Evolutionary conservation across 2,797 vertebrate genomes (phyloP), one percentile per base, ranked within the genome.

Genomic region (Channallabes apus): DNA sequence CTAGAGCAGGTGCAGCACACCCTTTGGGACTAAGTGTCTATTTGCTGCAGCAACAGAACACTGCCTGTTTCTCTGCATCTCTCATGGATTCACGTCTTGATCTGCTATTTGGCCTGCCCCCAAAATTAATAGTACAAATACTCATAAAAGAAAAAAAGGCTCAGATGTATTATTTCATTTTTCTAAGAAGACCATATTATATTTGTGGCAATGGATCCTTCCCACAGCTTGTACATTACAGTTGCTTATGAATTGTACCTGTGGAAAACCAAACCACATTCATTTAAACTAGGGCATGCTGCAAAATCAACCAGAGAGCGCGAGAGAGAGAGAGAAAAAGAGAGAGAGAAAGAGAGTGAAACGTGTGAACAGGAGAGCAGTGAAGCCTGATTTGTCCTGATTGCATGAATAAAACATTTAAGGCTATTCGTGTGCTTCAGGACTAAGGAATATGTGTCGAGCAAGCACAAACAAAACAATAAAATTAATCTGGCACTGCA

Each of bases 391-490:
- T 93, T 93, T 88, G 91, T 88, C 20, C 83, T 86, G 88, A 89
- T 86, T 88, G 2, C 87, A 94, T 94, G 92, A 95, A 95, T 95
- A 95, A 95, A 95, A 94, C 93, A 95, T 96, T 91, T 85, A 64
- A 87, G 87, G 90, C 94, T 94, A 93, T 94, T 90, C 92, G 94
- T 92, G 93, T 94, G 92, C 93, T 83, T 17, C 35, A 75, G 85
- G 82, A 65, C 29, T 8, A 69, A 93, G 94, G 90, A 87, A 87
- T 91, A 84, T 90, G 89, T 89, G 89, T 94, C 88, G 91, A 93
- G 91, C 91, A 94, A 93, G 92, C 89, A 89, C 85, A 94, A 94
- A 91, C 92, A 85, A 89, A 85, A 82, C 82, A 88, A 84, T 75
- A 78, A 86, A 83, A 84, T 20, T 46, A 85, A 92, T 90, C 83